A percentile compares a stretch with the other conserved stretches of the same genome.
These are phyloP conservation scores for Zelleria hepariella DNA, from an alignment of 2,888 invertebrate species.

Conservation along the genomic window DNA sequence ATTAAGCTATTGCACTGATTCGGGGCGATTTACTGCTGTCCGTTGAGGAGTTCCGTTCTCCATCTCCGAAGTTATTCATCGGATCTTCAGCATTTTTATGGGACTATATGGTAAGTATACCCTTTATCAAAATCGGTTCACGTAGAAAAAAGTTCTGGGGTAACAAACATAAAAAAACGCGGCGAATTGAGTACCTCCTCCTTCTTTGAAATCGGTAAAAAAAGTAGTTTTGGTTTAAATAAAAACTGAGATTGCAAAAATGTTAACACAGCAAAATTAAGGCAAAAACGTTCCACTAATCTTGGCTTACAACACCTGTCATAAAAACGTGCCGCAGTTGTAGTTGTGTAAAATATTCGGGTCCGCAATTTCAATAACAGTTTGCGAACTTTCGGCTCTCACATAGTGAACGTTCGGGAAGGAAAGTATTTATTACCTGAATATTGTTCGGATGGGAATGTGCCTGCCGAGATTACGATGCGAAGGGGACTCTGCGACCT, in stretches of 20 bases:
- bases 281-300: not conserved
- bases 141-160: too few species aligned
- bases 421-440: constrained; percentile 62
- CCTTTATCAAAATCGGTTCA: too few species aligned
- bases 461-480: constrained; percentile 44
- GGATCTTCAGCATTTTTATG: too few species aligned
- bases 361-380: constrained; percentile 48
- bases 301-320: not conserved
- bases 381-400: constrained; percentile 44
- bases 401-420: constrained; percentile 40
- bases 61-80: too few species aligned
- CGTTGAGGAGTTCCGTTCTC: too few species aligned
- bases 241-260: not conserved
- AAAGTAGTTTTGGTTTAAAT: not conserved
- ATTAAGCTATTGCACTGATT: too few species aligned
- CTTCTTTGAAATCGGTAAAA: too few species aligned
- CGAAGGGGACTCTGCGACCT: constrained; percentile 31
- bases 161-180: too few species aligned
- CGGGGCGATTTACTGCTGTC: too few species aligned
- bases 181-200: too few species aligned
- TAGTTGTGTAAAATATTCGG: constrained; percentile 34
- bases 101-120: too few species aligned
- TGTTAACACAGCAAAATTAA: not conserved
- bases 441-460: constrained; percentile 47
- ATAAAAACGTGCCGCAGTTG: not conserved